Percentiles rank a stretch among this genome's conserved stretches.
These are phyloP conservation scores for Cossypha dichroa DNA, from an alignment of 2,797 vertebrate genomes.

Conservation along the genomic window DNA sequence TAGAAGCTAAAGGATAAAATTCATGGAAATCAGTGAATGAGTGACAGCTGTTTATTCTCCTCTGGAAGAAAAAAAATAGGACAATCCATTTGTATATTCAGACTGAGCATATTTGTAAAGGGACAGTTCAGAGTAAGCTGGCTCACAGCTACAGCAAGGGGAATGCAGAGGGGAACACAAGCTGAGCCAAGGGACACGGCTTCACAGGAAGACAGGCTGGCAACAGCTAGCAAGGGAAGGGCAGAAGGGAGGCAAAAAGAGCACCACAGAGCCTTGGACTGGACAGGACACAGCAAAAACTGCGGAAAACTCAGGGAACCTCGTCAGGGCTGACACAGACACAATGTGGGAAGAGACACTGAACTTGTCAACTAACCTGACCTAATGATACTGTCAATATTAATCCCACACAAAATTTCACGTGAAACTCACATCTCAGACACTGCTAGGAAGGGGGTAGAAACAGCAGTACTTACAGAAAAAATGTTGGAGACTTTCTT, in stretches of 20 bases:
- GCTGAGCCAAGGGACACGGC: neutral
- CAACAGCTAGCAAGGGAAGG: neutral
- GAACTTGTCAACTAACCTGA: neutral
- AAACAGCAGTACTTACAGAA: neutral
- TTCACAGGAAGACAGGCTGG: neutral
- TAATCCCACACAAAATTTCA: slow-evolving; percentile 35
- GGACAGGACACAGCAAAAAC: slow-evolving; percentile 8
- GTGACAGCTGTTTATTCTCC: neutral
- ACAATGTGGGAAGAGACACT: neutral
- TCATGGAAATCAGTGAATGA: neutral
- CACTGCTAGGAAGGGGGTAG: neutral
- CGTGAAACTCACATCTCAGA: slow-evolving; percentile 16
- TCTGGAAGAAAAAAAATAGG: slow-evolving; percentile 2
- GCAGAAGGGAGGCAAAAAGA: neutral
- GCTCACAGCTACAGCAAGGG: neutral
- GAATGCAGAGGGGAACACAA: neutral
- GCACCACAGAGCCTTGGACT: neutral
- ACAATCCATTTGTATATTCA: slow-evolving; percentile 40
- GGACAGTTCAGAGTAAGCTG: slow-evolving; percentile 23
- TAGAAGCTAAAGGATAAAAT: slow-evolving; percentile 40
- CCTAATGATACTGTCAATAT: slow-evolving; percentile 16
- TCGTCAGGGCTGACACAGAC: neutral
- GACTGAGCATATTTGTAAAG: neutral
- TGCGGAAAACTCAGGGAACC: neutral
- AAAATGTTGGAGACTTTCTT: neutral